Base-by-base conservation (phyloP, 2,888 invertebrate species). In the Hyles lineata region DNA sequence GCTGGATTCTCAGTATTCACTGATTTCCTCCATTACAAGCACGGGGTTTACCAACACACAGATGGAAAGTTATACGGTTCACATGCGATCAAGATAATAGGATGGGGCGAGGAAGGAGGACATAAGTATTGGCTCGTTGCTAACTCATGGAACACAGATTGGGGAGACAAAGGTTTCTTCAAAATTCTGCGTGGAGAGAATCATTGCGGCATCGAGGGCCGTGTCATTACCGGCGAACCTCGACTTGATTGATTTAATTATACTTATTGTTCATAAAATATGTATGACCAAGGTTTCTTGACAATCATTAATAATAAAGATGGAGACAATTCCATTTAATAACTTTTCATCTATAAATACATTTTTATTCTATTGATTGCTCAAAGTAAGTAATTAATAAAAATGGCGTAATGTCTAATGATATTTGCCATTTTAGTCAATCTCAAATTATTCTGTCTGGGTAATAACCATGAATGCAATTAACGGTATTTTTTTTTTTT, bases 61-160 rank as follows among this genome's bases (percentile, higher is more conserved):
- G 94, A 95, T 74, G 98, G 98, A 7, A 92, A 95, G 21, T 95
- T 91, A 50, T 92, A 98, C 5, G 98, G 98, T 35, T 98, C 98
- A 0, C 98, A 98, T 89, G 98, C 98, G 35, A 96, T 98, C 72
- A 97, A 97, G 85, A 97, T 98, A 70, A 89, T 98, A 69, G 98
- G 99, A 19, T 99, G 98, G 98, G 98, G 98, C 62, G 96, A 96
- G 0, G 97, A 98, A 77, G 95, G 96, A 67, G 96, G 95, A 9
- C 96, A 95, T 71, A 97, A 97, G 67, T 99, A 98, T 89, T 99
- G 99, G 99, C 95, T 98, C 25, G 96, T 98, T 80, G 98, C 98
- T 72, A 99, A 99, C 94, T 98, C 98, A 0, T 99, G 98, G 98
- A 98, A 99, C 92, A 95, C 95, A 0, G 98, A 98, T 89, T 99